Evolutionary conservation across 92 coral and sea anemone species (phyloP).

Genomic region (Heteractis magnifica): DNA sequence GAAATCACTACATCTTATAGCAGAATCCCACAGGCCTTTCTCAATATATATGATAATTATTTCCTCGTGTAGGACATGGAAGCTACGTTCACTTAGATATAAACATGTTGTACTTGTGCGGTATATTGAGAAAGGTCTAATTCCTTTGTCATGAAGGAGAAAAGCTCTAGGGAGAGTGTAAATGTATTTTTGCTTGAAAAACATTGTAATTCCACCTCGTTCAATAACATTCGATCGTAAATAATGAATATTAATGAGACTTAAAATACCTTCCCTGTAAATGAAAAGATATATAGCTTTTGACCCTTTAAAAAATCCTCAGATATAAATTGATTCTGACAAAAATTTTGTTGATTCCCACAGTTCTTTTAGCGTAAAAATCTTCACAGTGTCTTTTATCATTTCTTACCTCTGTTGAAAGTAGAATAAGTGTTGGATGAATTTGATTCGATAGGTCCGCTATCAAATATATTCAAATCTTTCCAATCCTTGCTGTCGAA

Average conservation of each 20-base stretch:
- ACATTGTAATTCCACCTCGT: not conserved
- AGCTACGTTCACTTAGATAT: no score
- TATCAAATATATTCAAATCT: not conserved
- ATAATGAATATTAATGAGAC: not conserved
- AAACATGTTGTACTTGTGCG: no score
- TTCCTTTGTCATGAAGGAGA: no score
- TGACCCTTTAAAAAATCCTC: not conserved
- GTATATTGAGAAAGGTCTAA: no score
- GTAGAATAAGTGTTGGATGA: no score
- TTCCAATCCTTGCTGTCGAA: constrained; percentile 9
- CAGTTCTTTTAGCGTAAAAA: not conserved
- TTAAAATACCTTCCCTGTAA: not conserved
- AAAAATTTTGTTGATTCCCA: not conserved
- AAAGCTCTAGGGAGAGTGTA: no score
- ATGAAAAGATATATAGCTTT: not conserved
- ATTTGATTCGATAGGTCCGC: constrained; percentile 11
- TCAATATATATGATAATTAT: no score
- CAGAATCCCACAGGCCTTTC: no score
- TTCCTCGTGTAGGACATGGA: no score
- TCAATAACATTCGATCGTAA: not conserved
- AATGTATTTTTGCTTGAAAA: no score
- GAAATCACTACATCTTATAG: no score
- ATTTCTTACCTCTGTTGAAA: not conserved
- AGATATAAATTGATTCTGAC: not conserved
- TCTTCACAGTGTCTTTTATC: not conserved